Conservation (phyloP, 2,888 invertebrate species). For the Conistra vaccinii region DNA sequence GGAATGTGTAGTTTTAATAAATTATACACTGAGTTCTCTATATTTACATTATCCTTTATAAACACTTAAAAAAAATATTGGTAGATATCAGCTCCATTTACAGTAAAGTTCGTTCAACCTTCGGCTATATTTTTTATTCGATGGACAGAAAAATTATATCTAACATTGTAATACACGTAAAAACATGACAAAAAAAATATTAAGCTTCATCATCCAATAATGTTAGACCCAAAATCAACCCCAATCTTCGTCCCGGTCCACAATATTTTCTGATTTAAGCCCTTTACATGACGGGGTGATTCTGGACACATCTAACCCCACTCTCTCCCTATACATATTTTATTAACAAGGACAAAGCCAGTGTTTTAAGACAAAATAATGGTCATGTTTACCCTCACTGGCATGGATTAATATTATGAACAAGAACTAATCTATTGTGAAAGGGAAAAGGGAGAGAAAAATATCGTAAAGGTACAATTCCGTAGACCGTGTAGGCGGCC, state of each 20-base stretch:
- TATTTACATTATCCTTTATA: not conserved
- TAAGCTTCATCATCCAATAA: constrained; percentile 49
- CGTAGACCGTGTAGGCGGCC: too few species aligned
- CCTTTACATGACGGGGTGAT: constrained; percentile 39
- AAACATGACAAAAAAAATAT: constrained; percentile 21
- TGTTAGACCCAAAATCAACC: constrained; percentile 43
- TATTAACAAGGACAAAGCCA: constrained; percentile 48
- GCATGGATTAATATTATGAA: constrained; percentile 40
- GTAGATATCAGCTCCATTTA: not conserved
- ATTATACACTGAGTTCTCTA: not conserved
- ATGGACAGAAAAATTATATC: not conserved
- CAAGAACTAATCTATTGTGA: constrained; percentile 40
- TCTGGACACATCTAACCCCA: constrained; percentile 45
- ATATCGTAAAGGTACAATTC: not conserved
- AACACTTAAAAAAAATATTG: not conserved
- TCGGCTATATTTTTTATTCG: not conserved
- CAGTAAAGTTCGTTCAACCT: not conserved
- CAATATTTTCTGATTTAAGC: constrained; percentile 55
- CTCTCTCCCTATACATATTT: constrained; percentile 50
- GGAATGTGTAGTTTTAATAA: not conserved
- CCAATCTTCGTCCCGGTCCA: constrained; percentile 25
- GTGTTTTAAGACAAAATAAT: constrained; percentile 52
- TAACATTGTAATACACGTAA: constrained; percentile 6
- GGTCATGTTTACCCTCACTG: constrained; percentile 34
- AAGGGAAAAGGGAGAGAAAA: constrained; percentile 26